Evolutionary conservation across 1,140 invertebrate genomes (phyloP), one percentile per base, ranked within the genome.

Genomic region (Batillaria attramentaria): DNA sequence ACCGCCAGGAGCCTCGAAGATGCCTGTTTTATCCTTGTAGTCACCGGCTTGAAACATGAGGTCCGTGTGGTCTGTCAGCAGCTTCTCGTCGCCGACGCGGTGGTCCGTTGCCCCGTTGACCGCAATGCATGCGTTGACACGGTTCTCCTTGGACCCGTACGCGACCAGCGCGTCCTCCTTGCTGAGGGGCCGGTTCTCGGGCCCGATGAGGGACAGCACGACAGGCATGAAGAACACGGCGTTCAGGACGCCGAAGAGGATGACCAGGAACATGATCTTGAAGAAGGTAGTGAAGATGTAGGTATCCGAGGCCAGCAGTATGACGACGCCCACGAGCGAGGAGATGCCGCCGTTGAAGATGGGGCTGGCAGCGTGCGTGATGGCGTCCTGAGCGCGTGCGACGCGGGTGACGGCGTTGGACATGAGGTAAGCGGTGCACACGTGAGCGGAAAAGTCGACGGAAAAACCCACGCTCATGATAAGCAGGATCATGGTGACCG

Each of bases 381-480:
- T 91, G 68, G 96, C 96, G 82, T 96, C 95, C 68, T 93, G 94
- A 0, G 99, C 96, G 76, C 95, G 93, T n/a, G 96, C 95, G 31
- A 87, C 79, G 20, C 83, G 78, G 76, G 83, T 82, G 79, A 79
- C 79, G 8, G 87, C 81, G 28, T 85, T 82, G 0, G 96, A 97
- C n/a, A 96, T 95, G 94, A 98, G 97, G 89, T 98, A 99, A 0
- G 96, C 96, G 87, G 99, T 98, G 82, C 97, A 98, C 62, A 99
- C 98, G 86, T 99, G 98, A 4, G 97, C 98, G 0, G 97, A 97
- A 89, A 98, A 99, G 95, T 99, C 98, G 0, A 99, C 97, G 3
- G 97, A 98, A 91, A 99, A 99, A 50, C 98, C 98, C 41, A 99
- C 98, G 86, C 97, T 98, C 97, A 99, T 99, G 62, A 99, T 98